phyloP scores from a whole-genome alignment of 2,113 vertebrate genomes.

The Sceloporus tristichus region DNA sequence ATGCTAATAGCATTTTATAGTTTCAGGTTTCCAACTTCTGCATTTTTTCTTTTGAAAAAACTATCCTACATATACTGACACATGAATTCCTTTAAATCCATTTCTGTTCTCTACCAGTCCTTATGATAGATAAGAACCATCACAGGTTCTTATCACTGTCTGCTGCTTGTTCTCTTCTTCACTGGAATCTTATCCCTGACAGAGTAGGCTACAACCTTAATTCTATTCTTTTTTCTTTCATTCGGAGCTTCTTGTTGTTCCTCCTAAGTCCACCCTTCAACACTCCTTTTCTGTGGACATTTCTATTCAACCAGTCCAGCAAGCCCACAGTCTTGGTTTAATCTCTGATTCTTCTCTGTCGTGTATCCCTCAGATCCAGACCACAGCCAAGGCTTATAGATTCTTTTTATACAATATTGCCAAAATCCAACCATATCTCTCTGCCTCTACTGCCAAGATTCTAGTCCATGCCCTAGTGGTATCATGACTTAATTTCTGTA shows the following conservation, averaged over 20 bases:
- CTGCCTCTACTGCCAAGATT: no score
- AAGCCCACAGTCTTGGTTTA: no score
- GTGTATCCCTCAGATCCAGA: no score
- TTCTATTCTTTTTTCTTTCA: not conserved
- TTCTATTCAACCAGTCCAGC: no score
- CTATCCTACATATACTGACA: slow-evolving; percentile 2
- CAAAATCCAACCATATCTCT: no score
- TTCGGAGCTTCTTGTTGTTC: not conserved
- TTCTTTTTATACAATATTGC: no score
- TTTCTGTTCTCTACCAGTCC: slow-evolving; percentile 9
- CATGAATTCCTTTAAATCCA: slow-evolving; percentile 6
- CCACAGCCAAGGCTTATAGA: no score
- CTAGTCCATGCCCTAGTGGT: no score
- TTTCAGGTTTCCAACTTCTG: not conserved
- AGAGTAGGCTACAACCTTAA: not conserved
- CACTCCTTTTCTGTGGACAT: no score
- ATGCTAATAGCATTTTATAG: not conserved
- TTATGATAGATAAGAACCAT: not conserved
- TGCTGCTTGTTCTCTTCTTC: not conserved
- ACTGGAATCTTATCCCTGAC: not conserved
- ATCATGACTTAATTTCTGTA: no score
- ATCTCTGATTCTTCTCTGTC: no score
- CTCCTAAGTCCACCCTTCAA: no score
- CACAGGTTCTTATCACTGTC: not conserved
- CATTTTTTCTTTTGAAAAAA: slow-evolving; percentile 2